phyloP scores from a whole-genome alignment of 2,797 vertebrate genomes.

The Acipenser oxyrinchus region DNA sequence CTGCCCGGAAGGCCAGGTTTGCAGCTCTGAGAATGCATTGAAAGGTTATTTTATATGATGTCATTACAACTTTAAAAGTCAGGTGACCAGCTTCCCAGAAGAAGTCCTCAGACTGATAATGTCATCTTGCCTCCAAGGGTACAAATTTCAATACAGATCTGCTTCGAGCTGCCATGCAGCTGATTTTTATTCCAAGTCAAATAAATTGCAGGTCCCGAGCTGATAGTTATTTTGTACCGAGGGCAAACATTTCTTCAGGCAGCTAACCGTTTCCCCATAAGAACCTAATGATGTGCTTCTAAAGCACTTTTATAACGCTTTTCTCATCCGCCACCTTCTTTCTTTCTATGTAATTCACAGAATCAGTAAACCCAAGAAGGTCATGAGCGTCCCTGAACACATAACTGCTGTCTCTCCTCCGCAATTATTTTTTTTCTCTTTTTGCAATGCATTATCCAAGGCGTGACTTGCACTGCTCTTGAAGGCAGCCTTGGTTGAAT shows the following conservation, averaged over 20 bases:
- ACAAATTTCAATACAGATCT: slow-evolving; percentile 14
- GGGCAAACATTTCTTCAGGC: slow-evolving; percentile 12
- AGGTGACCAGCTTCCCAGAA: slow-evolving; percentile 2
- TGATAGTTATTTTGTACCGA: slow-evolving; percentile 12
- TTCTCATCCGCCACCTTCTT: background rate
- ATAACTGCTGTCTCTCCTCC: slow-evolving; percentile 6
- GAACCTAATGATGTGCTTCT: slow-evolving; percentile 6
- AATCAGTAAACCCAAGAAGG: background rate
- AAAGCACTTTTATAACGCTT: background rate
- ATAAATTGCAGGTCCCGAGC: slow-evolving; percentile 4
- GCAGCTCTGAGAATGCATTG: slow-evolving; percentile 1
- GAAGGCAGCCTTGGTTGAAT: slow-evolving; percentile 17
- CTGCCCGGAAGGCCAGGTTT: background rate
- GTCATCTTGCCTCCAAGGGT: slow-evolving; percentile 13
- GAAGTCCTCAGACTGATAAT: slow-evolving; percentile 4
- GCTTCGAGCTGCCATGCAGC: slow-evolving; percentile 11
- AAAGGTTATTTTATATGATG: background rate
- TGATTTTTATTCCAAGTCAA: slow-evolving; percentile 12
- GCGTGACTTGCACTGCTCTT: background rate
- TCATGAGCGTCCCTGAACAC: slow-evolving; percentile 1
- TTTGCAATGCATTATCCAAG: slow-evolving; percentile 16
- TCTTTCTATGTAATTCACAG: background rate
- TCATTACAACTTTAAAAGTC: slow-evolving; percentile 8
- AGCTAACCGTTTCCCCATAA: background rate
- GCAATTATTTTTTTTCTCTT: too few species aligned